Evolutionary conservation across 2,797 vertebrate species (phyloP), one percentile per base, ranked within the genome.

Genomic region (Gymnothorax javanicus): DNA sequence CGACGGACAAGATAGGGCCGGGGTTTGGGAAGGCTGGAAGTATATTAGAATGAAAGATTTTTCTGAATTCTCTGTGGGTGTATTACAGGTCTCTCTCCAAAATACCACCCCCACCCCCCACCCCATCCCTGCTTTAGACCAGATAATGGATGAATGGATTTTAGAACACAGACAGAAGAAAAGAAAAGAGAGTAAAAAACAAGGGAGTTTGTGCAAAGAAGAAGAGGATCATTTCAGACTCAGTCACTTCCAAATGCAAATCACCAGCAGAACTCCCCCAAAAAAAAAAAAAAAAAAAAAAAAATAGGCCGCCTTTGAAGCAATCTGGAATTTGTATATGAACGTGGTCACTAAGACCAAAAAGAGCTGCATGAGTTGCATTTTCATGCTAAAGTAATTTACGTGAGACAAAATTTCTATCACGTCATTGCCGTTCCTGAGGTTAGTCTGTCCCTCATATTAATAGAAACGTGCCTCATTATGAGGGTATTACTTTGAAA

Each of bases 261-360:
- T 90, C 15, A 94, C 89, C 93, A 77, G 87, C 95, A 95, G 93
- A 94, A 94, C 58, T 57, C 33, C n/a, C n/a, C n/a, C n/a, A n/a
- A n/a, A n/a, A n/a, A n/a, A n/a, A n/a, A n/a, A n/a, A n/a, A n/a
- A n/a, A n/a, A n/a, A n/a, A n/a, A n/a, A n/a, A n/a, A 94, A 91
- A 25, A 85, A 91, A 90, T 89, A 93, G 91, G 94, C 92, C 94
- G 91, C 92, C 87, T 87, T 90, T 87, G 93, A 95, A 94, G 87
- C 62, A 94, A 93, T 89, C 87, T 85, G 89, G 93, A 93, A 94
- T 93, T 95, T 95, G 94, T 92, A 95, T 92, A 93, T 89, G 94
- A 95, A 93, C 25, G 91, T 93, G 92, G 92, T 89, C 93, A 73
- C 82, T 89, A 5, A 67, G 84, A 88, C 89, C 84, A 84, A 77